Conservation (phyloP, 2,797 vertebrate species). For the Neosilurus hyrtlii region DNA sequence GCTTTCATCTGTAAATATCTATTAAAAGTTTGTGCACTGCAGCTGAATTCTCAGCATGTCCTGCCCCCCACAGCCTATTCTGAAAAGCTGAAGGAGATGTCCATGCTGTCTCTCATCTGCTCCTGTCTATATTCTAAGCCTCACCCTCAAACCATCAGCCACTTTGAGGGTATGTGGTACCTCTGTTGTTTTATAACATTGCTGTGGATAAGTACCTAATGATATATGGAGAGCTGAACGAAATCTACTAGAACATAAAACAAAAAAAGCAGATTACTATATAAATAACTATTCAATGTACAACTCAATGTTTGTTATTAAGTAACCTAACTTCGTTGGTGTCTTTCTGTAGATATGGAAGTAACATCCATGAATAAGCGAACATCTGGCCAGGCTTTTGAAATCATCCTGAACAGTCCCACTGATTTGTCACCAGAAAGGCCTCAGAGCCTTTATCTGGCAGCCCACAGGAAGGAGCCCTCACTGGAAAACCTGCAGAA, state of each 20-base stretch:
- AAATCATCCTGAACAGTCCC: constrained; percentile 86
- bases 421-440: constrained; percentile 79
- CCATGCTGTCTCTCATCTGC: constrained; percentile 87
- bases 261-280: neutral
- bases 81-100: constrained; percentile 91
- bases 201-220: neutral
- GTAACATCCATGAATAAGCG: constrained; percentile 87
- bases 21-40: neutral
- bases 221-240: neutral
- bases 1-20: neutral
- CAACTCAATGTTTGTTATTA: neutral
- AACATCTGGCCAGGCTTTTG: constrained; percentile 86
- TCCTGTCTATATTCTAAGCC: constrained; percentile 88
- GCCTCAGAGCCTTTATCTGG: constrained; percentile 71
- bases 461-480: constrained; percentile 80
- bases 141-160: constrained; percentile 80
- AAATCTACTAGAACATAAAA: neutral
- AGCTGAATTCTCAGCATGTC: neutral
- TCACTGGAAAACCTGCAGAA: constrained; percentile 86
- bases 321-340: neutral
- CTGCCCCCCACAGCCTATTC: constrained; percentile 76
- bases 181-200: neutral
- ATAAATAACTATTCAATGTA: neutral
- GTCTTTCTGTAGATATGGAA: constrained; percentile 78
- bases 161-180: constrained; percentile 78